phyloP scores from a whole-genome alignment of 2,113 vertebrate genomes.

The Myocastor coypus region DNA sequence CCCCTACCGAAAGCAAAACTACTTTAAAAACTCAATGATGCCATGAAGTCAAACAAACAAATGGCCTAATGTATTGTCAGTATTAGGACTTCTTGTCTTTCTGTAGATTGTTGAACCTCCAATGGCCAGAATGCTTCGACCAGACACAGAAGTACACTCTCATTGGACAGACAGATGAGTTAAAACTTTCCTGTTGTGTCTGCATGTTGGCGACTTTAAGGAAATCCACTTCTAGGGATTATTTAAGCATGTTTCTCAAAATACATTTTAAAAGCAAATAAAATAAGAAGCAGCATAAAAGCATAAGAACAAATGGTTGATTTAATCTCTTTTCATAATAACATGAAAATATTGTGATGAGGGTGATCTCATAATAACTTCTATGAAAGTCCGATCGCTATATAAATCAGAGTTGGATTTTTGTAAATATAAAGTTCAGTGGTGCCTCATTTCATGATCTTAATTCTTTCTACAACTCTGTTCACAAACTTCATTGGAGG shows the following conservation, averaged over 20 bases:
- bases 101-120: not conserved
- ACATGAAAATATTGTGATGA: not conserved
- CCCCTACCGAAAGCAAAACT: not conserved
- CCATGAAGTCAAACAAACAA: not conserved
- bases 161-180: not conserved
- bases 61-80: not conserved
- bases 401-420: not conserved
- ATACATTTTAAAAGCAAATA: conserved; percentile 46
- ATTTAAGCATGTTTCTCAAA: conserved; percentile 23
- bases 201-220: conserved; percentile 24
- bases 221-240: conserved; percentile 11
- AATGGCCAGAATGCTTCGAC: not conserved
- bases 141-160: not conserved
- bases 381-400: not conserved
- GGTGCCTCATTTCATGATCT: not conserved
- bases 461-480: not conserved
- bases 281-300: not conserved
- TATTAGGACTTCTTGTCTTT: not conserved
- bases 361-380: conserved; percentile 13
- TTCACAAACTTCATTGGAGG: not conserved
- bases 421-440: not conserved
- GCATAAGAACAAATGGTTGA: not conserved
- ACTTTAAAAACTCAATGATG: not conserved
- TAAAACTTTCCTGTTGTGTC: not conserved
- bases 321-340: not conserved